Percentiles rank a stretch among this genome's conserved stretches.
phyloP scores from a whole-genome alignment of 2,113 vertebrate species.

The Porphyrio hochstetteri region DNA sequence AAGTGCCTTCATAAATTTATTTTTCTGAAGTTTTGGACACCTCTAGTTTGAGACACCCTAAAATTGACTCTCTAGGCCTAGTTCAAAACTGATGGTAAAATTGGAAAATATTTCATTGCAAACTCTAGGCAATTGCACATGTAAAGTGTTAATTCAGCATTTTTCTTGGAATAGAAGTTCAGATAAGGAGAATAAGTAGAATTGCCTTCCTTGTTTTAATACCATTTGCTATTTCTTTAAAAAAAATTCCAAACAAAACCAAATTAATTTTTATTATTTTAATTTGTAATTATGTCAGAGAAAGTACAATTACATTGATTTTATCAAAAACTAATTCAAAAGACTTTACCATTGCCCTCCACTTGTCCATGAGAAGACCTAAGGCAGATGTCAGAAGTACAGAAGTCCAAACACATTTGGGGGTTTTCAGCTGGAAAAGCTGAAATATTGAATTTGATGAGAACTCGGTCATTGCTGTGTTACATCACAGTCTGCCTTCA shows the following conservation, averaged over 20 bases:
- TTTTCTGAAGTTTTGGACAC: neutral
- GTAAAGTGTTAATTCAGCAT: neutral
- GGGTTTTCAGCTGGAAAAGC: neutral
- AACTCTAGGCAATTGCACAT: neutral
- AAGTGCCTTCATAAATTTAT: neutral
- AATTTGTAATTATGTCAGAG: neutral
- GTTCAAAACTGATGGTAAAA: neutral
- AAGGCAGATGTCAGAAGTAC: neutral
- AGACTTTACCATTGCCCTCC: neutral
- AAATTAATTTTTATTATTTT: neutral
- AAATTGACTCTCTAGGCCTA: neutral
- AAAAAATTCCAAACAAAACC: fast-evolving
- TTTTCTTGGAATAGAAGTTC: neutral
- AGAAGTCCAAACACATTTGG: neutral
- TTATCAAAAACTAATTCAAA: neutral
- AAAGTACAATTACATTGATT: neutral
- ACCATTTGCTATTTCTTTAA: neutral
- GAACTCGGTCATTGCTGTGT: neutral
- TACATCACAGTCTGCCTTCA: neutral
- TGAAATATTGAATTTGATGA: neutral
- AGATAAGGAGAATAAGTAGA: neutral
- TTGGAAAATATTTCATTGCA: neutral
- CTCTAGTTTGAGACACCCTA: neutral
- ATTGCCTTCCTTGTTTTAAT: neutral
- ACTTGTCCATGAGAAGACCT: neutral